Conservation (phyloP, 2,888 invertebrate species). For the Hyles lineata region DNA sequence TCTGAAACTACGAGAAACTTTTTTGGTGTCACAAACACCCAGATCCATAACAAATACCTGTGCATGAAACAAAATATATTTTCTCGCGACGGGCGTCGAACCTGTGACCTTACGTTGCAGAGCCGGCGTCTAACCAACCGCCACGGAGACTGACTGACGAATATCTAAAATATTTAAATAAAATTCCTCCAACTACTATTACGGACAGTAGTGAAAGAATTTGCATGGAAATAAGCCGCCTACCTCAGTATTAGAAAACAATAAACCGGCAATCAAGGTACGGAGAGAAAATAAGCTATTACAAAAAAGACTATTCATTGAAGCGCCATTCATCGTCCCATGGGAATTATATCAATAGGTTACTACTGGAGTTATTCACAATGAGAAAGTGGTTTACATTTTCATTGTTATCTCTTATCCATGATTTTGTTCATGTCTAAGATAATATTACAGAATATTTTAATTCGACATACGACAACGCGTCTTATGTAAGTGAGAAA, state of each 20-base stretch:
- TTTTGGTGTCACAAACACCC: no score
- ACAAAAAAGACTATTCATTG: slow-evolving; percentile 19
- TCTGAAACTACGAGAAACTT: no score
- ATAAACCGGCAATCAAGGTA: slow-evolving; percentile 6
- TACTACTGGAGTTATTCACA: not conserved
- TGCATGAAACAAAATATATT: no score
- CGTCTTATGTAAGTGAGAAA: no score
- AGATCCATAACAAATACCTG: no score
- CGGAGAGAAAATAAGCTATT: slow-evolving; percentile 14
- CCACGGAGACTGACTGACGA: no score
- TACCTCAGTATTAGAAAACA: slow-evolving; percentile 1
- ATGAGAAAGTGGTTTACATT: slow-evolving; percentile 13
- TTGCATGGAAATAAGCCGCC: not conserved
- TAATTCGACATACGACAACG: no score
- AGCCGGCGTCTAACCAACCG: no score
- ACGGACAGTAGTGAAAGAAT: not conserved
- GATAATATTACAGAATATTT: no score
- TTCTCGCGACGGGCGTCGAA: no score
- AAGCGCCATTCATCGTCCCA: slow-evolving; percentile 16
- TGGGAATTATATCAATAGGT: slow-evolving; percentile 23
- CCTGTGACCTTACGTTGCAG: no score
- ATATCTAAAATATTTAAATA: not conserved
- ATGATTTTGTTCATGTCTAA: no score
- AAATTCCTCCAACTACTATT: not conserved
- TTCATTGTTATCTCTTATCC: not conserved